Conservation (phyloP, 2,113 vertebrate genomes). For the Melanostigma gelatinosum region DNA sequence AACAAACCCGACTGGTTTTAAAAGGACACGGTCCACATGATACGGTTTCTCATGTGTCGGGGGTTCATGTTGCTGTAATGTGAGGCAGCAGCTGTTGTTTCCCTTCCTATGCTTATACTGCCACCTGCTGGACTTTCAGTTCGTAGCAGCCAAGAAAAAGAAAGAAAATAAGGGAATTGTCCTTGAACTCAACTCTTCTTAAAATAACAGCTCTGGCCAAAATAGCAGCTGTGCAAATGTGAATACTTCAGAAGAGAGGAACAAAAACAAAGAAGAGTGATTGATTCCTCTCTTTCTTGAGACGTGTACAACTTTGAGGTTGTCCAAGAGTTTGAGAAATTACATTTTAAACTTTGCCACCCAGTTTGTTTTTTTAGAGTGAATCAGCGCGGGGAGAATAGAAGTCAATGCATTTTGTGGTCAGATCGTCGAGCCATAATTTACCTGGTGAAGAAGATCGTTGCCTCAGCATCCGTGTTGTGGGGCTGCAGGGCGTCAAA, state of each 20-base stretch:
- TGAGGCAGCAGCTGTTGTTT: neutral
- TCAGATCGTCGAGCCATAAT: neutral
- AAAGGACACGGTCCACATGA: neutral
- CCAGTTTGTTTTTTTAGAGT: neutral
- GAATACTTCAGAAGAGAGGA: neutral
- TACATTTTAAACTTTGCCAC: neutral
- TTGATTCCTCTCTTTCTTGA: neutral
- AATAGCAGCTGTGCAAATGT: neutral
- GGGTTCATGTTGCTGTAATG: neutral
- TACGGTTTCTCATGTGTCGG: neutral
- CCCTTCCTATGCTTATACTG: neutral
- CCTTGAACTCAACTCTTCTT: neutral
- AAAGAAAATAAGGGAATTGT: neutral
- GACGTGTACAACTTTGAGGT: neutral
- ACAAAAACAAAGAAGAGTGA: neutral
- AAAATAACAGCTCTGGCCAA: neutral
- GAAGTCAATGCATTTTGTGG: neutral
- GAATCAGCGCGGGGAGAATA: neutral
- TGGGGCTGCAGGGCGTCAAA: conserved; percentile 95
- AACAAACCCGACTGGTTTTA: neutral
- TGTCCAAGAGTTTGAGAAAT: neutral
- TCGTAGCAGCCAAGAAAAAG: neutral
- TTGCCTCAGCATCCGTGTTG: conserved; percentile 96
- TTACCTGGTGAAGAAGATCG: conserved; percentile 98
- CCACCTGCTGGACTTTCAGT: conserved; percentile 55